A percentile compares a stretch with the other conserved stretches of the same genome.
Conservation (phyloP, 2,888 invertebrate genomes). For the Drosophila testacea region DNA sequence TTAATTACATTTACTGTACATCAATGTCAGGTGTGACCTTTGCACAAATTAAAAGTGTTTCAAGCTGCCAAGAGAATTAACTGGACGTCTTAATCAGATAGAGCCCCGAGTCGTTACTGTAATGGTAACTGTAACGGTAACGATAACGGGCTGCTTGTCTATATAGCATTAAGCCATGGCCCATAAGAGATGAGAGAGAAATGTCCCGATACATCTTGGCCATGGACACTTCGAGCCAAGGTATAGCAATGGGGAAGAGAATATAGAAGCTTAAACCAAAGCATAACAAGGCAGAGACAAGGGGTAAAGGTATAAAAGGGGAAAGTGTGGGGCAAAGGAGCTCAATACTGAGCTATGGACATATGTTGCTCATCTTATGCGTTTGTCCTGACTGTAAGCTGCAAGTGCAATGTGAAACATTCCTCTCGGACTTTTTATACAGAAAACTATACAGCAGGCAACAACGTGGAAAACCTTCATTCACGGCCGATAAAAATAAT, state of each 20-base stretch:
- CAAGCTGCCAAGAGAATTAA: constrained; percentile 13
- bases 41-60: constrained; percentile 17
- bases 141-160: constrained; percentile 8
- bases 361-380: constrained; percentile 31
- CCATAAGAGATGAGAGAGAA: constrained; percentile 21
- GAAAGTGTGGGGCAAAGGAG: neutral
- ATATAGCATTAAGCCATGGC: constrained; percentile 28
- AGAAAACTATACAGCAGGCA: neutral
- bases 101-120: neutral
- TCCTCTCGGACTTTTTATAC: too few species aligned
- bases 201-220: constrained; percentile 6
- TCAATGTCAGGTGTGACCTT: constrained; percentile 18
- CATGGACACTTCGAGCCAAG: neutral
- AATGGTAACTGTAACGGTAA: neutral
- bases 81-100: constrained; percentile 37
- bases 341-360: constrained; percentile 11
- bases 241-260: too few species aligned
- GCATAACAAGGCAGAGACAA: neutral
- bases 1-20: constrained; percentile 5
- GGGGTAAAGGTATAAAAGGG: too few species aligned
- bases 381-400: constrained; percentile 2
- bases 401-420: neutral
- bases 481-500: too few species aligned
- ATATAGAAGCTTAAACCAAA: too few species aligned
- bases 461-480: too few species aligned